phyloP scores from a whole-genome alignment of 92 coral and sea anemone genomes.

The Epizoanthus rinbou region DNA sequence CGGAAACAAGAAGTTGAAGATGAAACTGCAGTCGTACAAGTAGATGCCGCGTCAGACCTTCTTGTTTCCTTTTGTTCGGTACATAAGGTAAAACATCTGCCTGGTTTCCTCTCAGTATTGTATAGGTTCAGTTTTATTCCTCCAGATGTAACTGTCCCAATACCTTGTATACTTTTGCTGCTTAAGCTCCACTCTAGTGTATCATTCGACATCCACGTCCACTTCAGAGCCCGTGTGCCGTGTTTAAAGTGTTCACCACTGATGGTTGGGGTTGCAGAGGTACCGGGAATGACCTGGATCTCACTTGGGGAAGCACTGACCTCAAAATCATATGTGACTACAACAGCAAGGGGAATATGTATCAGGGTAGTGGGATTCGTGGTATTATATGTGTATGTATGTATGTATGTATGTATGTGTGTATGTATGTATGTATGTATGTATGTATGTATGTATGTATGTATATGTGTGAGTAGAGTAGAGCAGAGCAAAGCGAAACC shows the following conservation, averaged over 20 bases:
- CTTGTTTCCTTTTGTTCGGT: constrained; percentile 11
- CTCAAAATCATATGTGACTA: constrained; percentile 33
- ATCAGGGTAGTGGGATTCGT: background rate
- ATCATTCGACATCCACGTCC: constrained; percentile 23
- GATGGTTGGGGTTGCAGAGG: background rate
- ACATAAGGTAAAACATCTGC: constrained; percentile 14
- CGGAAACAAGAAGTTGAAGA: constrained; percentile 39
- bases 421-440: background rate
- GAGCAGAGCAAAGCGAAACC: too few relatives aligned
- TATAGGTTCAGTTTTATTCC: constrained; percentile 26
- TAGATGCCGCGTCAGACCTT: constrained; percentile 12
- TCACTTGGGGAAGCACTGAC: background rate
- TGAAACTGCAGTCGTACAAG: constrained; percentile 1
- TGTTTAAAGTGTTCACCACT: constrained; percentile 18
- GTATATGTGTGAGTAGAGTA: background rate
- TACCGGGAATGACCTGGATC: constrained; percentile 8
- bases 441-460: background rate
- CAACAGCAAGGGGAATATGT: background rate
- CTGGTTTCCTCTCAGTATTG: constrained; percentile 25
- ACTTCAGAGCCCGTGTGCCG: constrained; percentile 3
- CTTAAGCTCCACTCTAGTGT: background rate
- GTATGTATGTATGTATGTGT: background rate
- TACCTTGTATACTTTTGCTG: constrained; percentile 14
- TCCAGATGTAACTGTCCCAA: background rate
- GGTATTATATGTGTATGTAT: background rate